Base-by-base conservation (phyloP, 1,140 invertebrate species). In the Phenacoccus solenopsis region DNA sequence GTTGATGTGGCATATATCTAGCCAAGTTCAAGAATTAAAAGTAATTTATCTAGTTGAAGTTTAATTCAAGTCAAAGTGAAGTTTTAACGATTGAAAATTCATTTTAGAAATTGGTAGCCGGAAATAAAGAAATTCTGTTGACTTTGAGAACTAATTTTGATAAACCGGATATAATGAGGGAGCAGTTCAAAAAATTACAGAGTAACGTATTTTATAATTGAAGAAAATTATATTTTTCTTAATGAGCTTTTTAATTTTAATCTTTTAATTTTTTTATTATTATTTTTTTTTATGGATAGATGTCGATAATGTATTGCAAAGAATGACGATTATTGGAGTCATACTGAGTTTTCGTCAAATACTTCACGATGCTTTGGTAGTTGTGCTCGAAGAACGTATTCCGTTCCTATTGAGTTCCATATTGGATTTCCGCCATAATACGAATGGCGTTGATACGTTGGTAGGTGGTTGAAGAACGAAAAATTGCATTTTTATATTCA, bases 241-340 rank as follows among this genome's bases (percentile, higher is more conserved):
- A 68, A 12, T 69, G n/a, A 12, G 16, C 16, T 5, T 70, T 12
- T 70, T 5, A 69, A 22, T 27, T 25, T 30, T 32, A 30, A 27
- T 10, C n/a, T 35, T 24, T 22, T 38, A 24, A 21, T 5, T 70
- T 28, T 61, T 13, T n/a, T 24, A 70, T 28, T 67, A 32, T n/a
- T n/a, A n/a, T n/a, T n/a, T n/a, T n/a, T n/a, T n/a, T 59, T 56
- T 72, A 71, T 28, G 27, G 49, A 75, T 75, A 85, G 84, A 93
- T 78, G 93, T 95, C 0, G 94, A 98, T 74, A 96, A 93, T 77
- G 91, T 98, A 22, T 80, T 99, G 10, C 92, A 96, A 78, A 84
- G 96, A 72, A 96, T 99, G 87, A 98, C 94, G 12, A 98, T 98
- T 73, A 93, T 98, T 75, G 97, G 97, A 1, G 96, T 98, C 0